These are phyloP conservation scores for Nematopogon swammerdamellus DNA, from an alignment of 2,888 invertebrate species.

Conservation along the genomic window DNA sequence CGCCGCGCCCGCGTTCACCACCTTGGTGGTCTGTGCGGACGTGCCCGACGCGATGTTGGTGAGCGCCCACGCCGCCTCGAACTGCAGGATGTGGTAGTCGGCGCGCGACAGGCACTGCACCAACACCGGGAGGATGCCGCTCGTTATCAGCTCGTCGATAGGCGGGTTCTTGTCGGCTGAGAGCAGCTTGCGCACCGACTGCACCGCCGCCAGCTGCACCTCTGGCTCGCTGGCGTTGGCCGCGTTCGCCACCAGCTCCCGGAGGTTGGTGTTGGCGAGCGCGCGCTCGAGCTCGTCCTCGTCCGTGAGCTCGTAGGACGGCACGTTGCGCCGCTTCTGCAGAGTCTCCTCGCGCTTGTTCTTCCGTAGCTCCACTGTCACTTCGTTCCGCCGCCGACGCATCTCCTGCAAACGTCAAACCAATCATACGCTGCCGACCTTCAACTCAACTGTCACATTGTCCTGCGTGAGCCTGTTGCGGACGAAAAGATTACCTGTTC, in stretches of 20 bases:
- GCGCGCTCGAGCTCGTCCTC: slow-evolving; percentile 74
- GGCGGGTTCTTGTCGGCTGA: slow-evolving; percentile 98
- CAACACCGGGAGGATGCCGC: slow-evolving; percentile 93
- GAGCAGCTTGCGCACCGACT: slow-evolving; percentile 90
- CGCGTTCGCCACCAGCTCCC: slow-evolving; percentile 84
- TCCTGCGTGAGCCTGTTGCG: too few species aligned
- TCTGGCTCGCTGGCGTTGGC: slow-evolving; percentile 74
- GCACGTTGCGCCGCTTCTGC: slow-evolving; percentile 94
- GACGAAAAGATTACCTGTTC: too few species aligned
- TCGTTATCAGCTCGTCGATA: slow-evolving; percentile 91
- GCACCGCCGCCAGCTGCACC: slow-evolving; percentile 86
- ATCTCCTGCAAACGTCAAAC: slow-evolving; percentile 72
- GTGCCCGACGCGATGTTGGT: slow-evolving; percentile 97
- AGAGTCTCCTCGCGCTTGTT: slow-evolving; percentile 97
- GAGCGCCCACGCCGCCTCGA: slow-evolving; percentile 97
- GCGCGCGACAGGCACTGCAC: slow-evolving; percentile 84
- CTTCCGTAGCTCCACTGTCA: slow-evolving; percentile 94
- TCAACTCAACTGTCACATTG: too few species aligned
- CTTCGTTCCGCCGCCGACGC: slow-evolving; percentile 94
- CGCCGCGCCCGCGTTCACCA: slow-evolving; percentile 92
- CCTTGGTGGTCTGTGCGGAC: slow-evolving; percentile 86
- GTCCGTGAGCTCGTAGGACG: slow-evolving; percentile 76
- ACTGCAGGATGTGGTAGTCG: slow-evolving; percentile 87
- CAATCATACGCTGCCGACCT: too few species aligned
- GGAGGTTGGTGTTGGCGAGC: slow-evolving; percentile 69